phyloP scores from a whole-genome alignment of 1,140 invertebrate genomes.

The Atta texana region DNA sequence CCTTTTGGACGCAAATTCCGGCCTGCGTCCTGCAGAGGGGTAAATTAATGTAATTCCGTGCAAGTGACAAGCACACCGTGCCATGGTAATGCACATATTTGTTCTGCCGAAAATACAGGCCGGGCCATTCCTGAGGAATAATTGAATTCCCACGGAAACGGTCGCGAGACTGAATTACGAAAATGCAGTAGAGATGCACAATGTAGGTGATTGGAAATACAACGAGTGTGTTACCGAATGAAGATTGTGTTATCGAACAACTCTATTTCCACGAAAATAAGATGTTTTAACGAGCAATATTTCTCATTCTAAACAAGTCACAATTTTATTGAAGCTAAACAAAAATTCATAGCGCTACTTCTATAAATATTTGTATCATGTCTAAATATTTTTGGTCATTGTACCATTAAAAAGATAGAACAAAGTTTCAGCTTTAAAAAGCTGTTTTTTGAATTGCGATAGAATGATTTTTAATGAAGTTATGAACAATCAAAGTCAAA shows the following conservation, averaged over 20 bases:
- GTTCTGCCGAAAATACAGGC: conserved; percentile 52
- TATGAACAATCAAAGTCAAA: no score
- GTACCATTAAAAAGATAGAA: no score
- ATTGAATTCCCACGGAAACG: conserved; percentile 58
- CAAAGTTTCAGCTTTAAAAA: no score
- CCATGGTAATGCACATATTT: conserved; percentile 33
- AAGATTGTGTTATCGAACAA: conserved; percentile 19
- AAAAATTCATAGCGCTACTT: no score
- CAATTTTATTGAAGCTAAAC: background rate
- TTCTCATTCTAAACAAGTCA: background rate
- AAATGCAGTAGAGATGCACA: conserved; percentile 37
- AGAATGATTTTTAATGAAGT: no score
- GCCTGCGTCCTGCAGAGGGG: conserved; percentile 19
- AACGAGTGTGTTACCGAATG: conserved; percentile 12
- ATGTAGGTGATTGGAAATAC: background rate
- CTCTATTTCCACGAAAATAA: conserved; percentile 43
- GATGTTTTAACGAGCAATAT: conserved; percentile 20
- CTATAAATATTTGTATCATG: no score
- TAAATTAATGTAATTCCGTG: conserved; percentile 64
- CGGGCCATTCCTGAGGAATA: conserved; percentile 54
- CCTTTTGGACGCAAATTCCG: conserved; percentile 51
- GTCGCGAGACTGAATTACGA: conserved; percentile 38
- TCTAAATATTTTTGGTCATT: no score
- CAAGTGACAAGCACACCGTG: conserved; percentile 52
- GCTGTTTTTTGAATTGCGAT: no score